A percentile compares a stretch with the other conserved stretches of the same genome.
Conservation (phyloP, 2,888 invertebrate species). For the Argyresthia albistria region DNA sequence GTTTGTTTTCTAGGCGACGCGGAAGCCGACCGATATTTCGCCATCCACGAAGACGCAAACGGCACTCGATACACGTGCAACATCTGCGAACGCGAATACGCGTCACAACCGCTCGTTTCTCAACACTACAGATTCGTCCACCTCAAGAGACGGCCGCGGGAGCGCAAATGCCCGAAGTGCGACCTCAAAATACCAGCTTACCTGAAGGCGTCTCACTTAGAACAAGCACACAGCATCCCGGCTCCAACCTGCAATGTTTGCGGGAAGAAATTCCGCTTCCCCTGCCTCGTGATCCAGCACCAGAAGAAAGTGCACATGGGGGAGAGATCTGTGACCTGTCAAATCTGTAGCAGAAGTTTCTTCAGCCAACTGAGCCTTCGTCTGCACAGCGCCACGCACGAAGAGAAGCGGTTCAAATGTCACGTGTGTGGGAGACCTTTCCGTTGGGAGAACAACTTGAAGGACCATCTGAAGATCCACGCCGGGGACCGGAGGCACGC, state of each 20-base stretch:
- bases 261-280: conserved; percentile 35
- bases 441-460: conserved; percentile 36
- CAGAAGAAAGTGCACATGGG: conserved; percentile 40
- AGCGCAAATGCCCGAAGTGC: conserved; percentile 34
- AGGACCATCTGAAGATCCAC: conserved; percentile 47
- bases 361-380: conserved; percentile 25
- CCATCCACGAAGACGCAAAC: conserved; percentile 15
- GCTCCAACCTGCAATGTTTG: conserved; percentile 40
- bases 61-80: conserved; percentile 20
- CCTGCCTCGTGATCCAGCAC: conserved; percentile 29
- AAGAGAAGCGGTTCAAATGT: conserved; percentile 53
- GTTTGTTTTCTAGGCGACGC: conserved; percentile 33
- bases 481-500: conserved; percentile 48
- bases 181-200: conserved; percentile 26
- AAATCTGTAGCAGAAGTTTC: conserved; percentile 60
- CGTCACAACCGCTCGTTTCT: conserved; percentile 30
- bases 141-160: conserved; percentile 26
- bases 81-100: conserved; percentile 25
- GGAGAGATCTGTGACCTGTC: conserved; percentile 43
- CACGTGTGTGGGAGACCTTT: conserved; percentile 56
- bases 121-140: conserved; percentile 43
- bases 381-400: conserved; percentile 45
- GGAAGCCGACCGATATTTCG: conserved; percentile 17
- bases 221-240: conserved; percentile 33
- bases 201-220: conserved; percentile 32